Evolutionary conservation across 2,888 invertebrate species (phyloP).

Genomic region (Drosophila neotestacea): DNA sequence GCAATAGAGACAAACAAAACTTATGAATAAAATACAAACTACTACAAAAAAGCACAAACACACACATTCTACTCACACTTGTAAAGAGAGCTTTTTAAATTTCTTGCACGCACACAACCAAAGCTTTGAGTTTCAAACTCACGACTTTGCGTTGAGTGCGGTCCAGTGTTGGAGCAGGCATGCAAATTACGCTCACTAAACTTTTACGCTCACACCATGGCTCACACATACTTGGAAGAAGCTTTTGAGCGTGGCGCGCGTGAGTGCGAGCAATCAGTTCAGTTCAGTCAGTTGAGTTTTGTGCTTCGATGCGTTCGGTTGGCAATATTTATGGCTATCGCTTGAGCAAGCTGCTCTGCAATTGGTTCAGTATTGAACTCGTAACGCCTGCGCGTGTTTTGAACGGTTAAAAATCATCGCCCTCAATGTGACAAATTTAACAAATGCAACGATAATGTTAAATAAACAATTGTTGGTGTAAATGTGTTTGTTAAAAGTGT

Average conservation of each 20-base stretch:
- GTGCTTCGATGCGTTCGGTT: slow-evolving; percentile 80
- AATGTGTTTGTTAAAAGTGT: slow-evolving; percentile 21
- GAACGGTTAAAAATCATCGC: slow-evolving; percentile 9
- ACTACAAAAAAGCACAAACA: slow-evolving; percentile 34
- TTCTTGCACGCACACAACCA: not conserved
- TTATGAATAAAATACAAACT: slow-evolving; percentile 75
- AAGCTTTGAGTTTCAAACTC: slow-evolving; percentile 1
- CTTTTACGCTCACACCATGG: slow-evolving; percentile 13
- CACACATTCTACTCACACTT: not conserved
- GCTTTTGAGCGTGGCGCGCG: slow-evolving; percentile 53
- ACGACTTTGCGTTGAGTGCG: not conserved
- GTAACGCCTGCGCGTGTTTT: slow-evolving; percentile 68
- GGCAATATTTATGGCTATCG: slow-evolving; percentile 40
- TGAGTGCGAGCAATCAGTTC: slow-evolving; percentile 13
- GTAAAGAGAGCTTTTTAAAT: not conserved
- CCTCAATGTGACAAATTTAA: slow-evolving; percentile 9
- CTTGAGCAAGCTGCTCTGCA: slow-evolving; percentile 33
- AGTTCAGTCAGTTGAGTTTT: slow-evolving; percentile 74
- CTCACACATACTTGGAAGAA: not conserved
- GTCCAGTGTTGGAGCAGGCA: slow-evolving; percentile 7
- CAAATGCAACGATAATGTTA: slow-evolving; percentile 8
- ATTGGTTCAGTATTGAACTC: slow-evolving; percentile 42
- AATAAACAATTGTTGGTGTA: slow-evolving; percentile 17
- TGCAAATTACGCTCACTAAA: slow-evolving; percentile 34
- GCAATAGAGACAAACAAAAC: slow-evolving; percentile 65